These are phyloP conservation scores for Arenaria interpres DNA, from an alignment of 2,113 vertebrate genomes.

Conservation along the genomic window DNA sequence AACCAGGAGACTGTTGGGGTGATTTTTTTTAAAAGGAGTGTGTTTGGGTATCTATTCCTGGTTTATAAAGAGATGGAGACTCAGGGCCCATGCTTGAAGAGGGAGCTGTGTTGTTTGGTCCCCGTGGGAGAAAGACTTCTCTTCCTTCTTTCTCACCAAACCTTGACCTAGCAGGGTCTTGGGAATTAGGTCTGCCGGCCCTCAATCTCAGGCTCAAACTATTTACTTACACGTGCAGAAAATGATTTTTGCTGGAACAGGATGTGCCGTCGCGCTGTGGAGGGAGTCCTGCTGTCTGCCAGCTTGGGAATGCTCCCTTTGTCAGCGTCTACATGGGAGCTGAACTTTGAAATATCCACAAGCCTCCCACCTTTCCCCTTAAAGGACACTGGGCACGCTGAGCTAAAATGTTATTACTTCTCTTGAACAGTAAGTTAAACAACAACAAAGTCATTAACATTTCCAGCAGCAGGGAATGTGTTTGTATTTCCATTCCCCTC, in stretches of 20 bases:
- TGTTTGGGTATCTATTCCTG: neutral
- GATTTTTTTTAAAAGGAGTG: neutral
- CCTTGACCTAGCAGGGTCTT: neutral
- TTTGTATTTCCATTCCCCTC: conserved; percentile 22
- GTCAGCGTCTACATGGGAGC: neutral
- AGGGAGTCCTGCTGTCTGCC: conserved; percentile 17
- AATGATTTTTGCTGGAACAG: conserved; percentile 6
- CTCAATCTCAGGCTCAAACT: neutral
- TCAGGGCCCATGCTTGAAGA: neutral
- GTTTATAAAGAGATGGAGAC: neutral
- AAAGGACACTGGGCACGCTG: conserved; percentile 21
- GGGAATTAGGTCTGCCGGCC: neutral
- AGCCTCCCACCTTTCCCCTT: conserved; percentile 51
- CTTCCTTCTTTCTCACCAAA: neutral
- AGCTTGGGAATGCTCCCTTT: conserved; percentile 37
- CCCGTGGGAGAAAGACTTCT: neutral
- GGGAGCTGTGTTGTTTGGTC: neutral
- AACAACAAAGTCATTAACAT: conserved; percentile 27
- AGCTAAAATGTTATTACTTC: conserved; percentile 30
- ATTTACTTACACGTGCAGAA: neutral
- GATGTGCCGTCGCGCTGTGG: neutral
- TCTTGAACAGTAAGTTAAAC: neutral
- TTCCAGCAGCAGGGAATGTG: conserved; percentile 1
- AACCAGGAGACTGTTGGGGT: neutral
- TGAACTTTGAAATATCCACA: conserved; percentile 46